A percentile compares a stretch with the other conserved stretches of the same genome.
Conservation (phyloP, 2,113 vertebrate genomes). For the Bolborhynchus lineola region DNA sequence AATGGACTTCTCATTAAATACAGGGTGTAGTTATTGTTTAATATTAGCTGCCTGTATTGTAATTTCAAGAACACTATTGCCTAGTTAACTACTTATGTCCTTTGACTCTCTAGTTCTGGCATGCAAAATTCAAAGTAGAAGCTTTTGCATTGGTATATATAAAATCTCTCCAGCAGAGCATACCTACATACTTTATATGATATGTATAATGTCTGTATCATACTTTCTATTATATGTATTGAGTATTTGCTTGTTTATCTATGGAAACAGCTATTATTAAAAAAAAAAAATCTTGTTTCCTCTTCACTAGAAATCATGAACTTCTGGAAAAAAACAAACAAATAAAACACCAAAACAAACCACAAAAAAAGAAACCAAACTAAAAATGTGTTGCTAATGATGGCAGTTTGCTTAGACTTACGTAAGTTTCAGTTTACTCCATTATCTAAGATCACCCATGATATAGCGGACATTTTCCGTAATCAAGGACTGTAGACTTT, state of each 20-base stretch:
- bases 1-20: neutral
- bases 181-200: neutral
- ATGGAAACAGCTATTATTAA: neutral
- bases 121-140: neutral
- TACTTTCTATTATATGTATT: neutral
- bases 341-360: neutral
- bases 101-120: neutral
- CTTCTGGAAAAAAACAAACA: neutral
- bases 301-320: neutral
- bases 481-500: neutral
- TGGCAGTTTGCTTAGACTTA: neutral
- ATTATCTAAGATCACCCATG: neutral
- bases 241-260: neutral
- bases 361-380: neutral
- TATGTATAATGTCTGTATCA: neutral
- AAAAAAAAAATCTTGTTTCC: neutral
- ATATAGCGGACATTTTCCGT: neutral
- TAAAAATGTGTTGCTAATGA: neutral
- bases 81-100: neutral
- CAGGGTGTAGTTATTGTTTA: neutral
- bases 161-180: neutral
- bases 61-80: neutral
- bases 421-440: neutral
- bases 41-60: neutral
- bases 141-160: neutral